Conservation (phyloP, 1,140 invertebrate species). For the Drosophila busckii region DNA sequence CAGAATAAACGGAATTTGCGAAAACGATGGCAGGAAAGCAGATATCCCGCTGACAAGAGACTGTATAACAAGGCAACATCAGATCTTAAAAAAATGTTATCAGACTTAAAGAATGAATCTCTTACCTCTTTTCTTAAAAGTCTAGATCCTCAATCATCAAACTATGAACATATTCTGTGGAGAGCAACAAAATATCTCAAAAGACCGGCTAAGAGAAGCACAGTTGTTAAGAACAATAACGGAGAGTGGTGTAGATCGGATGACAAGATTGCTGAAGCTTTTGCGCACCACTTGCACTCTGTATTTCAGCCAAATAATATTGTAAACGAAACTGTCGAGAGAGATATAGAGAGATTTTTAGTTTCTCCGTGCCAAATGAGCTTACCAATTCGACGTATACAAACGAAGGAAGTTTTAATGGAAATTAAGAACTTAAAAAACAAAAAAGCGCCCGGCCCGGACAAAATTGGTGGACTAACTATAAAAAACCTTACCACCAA, state of each 20-base stretch:
- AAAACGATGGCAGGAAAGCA: neutral
- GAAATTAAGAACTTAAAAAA: conserved; percentile 28
- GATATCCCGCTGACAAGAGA: neutral
- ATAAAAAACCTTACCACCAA: conserved; percentile 18
- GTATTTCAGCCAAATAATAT: conserved; percentile 10
- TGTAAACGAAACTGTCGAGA: conserved; percentile 4
- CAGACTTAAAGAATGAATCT: conserved; percentile 12
- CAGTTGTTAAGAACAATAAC: conserved; percentile 3
- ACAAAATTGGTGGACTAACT: conserved; percentile 18
- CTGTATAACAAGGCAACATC: neutral
- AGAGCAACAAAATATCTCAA: too few relatives aligned
- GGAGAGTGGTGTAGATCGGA: conserved; percentile 1
- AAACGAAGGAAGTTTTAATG: conserved; percentile 20
- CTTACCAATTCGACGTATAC: too few relatives aligned
- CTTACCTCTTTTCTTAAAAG: conserved; percentile 5
- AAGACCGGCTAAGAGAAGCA: conserved; percentile 9
- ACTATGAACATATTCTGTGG: conserved; percentile 11
- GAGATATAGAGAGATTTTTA: too few relatives aligned
- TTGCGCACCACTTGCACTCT: conserved; percentile 9
- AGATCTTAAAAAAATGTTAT: neutral
- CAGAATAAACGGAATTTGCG: conserved; percentile 7
- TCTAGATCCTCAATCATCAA: conserved; percentile 1
- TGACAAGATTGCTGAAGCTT: conserved; percentile 6
- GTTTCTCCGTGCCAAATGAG: too few relatives aligned
- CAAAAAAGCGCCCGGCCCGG: conserved; percentile 34